These are phyloP conservation scores for Lycaon pictus DNA, from an alignment of 2,113 vertebrate species.

Conservation along the genomic window DNA sequence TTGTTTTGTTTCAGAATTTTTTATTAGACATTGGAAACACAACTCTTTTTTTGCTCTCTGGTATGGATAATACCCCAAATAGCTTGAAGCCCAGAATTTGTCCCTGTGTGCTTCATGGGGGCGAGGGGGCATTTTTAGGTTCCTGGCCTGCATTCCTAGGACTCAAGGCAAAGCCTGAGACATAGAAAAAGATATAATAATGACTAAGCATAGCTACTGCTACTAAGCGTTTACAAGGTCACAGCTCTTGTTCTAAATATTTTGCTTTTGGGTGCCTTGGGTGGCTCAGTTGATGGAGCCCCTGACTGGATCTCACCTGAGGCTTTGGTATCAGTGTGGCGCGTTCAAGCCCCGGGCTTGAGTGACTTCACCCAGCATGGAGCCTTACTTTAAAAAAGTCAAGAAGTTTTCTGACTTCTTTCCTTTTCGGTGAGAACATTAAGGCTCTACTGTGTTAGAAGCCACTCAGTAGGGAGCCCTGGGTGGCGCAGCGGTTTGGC, in stretches of 20 bases:
- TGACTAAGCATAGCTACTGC: not conserved
- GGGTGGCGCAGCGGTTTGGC: too few relatives aligned
- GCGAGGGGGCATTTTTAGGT: not conserved
- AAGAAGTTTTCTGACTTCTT: not conserved
- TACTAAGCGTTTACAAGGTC: not conserved
- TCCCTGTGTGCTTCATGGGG: not conserved
- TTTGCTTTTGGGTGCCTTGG: not conserved
- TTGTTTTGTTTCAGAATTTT: not conserved
- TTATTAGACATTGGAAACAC: not conserved
- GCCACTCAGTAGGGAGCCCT: not conserved
- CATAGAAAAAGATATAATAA: not conserved
- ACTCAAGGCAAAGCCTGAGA: not conserved
- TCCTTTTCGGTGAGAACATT: not conserved
- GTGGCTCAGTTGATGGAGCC: not conserved
- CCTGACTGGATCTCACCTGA: not conserved
- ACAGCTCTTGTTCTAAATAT: not conserved
- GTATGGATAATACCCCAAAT: not conserved
- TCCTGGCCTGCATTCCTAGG: not conserved
- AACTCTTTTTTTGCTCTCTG: not conserved
- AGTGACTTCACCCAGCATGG: not conserved
- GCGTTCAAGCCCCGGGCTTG: not conserved
- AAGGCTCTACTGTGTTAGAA: not conserved
- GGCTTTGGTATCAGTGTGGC: not conserved
- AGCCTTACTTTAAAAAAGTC: not conserved
- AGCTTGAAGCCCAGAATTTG: not conserved